Base-by-base conservation (phyloP, 2,113 vertebrate genomes). In the Pterocles burchelli region DNA sequence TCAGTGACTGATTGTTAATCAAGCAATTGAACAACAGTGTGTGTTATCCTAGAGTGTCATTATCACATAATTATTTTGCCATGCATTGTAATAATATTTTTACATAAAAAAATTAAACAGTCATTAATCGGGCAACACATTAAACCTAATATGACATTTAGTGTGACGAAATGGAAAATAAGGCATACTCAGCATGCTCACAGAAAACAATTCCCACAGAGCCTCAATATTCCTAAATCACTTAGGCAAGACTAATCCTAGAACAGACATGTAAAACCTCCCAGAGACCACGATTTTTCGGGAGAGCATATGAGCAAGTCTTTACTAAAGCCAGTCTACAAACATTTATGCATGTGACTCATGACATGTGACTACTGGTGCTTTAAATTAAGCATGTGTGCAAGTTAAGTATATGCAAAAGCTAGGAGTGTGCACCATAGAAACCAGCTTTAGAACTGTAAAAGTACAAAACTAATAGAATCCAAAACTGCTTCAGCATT, bases 131-230 rank as follows among this genome's bases (percentile, higher is more conserved):
- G 72, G 59, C 62, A 89, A 75, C 46, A 68, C 49, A 68, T 66
- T 89, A 82, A 93, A 79, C 41, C 62, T 33, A 79, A 68, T 19
- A 67, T 73, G 86, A 88, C 77, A 89, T 89, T 89, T 62, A 79
- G 29, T 55, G 70, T 76, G 81, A 93, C 85, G 84, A 91, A 92
- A 95, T 54, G 91, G 93, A 96, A 96, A 95, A 92, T 43, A 80
- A 88, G 63, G 67, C 77, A 82, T 36, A 89, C 61, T 86, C 73
- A 49, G 59, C 68, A 49, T 17, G 78, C 43, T 61, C 52, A 57
- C 52, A 81, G 83, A 72, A 86, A 88, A 85, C 58, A 90, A 81
- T 75, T 94, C 88, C 73, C 90, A 84, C 63, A 75, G 85, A 80
- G 52, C 28, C 62, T 3, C 72, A 74, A 58, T 75, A 57, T 54